Percentiles rank a stretch among this genome's conserved stretches.
These are phyloP conservation scores for Epistrophe grossulariae DNA, from an alignment of 2,888 invertebrate genomes.

Conservation along the genomic window DNA sequence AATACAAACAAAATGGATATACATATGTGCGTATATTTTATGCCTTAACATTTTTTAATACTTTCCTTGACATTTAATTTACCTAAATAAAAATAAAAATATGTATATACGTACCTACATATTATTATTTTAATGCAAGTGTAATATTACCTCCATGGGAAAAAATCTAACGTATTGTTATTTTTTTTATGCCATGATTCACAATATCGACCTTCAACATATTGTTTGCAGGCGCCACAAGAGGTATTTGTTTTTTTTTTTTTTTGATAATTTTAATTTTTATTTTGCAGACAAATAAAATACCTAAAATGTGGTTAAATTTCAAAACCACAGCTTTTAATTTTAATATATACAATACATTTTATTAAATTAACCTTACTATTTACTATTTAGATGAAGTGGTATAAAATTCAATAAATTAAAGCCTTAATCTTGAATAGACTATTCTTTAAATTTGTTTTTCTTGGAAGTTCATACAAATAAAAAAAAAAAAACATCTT, in stretches of 20 bases:
- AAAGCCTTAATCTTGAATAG: neutral
- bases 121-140: neutral
- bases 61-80: slow-evolving; percentile 16
- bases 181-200: slow-evolving; percentile 4
- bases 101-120: neutral
- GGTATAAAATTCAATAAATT: neutral
- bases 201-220: slow-evolving; percentile 18
- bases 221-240: slow-evolving; percentile 27
- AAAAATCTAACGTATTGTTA: slow-evolving; percentile 24
- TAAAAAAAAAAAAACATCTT: no score
- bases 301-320: slow-evolving; percentile 14
- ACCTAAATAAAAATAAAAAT: slow-evolving; percentile 8
- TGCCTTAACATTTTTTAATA: neutral
- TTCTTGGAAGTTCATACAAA: neutral
- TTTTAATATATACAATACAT: neutral
- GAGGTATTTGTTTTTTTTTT: neutral
- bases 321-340: slow-evolving; percentile 19
- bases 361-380: neutral
- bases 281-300: slow-evolving; percentile 28
- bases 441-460: neutral
- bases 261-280: no score
- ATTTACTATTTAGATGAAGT: no score
- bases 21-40: neutral
- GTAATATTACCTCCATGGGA: slow-evolving; percentile 18
- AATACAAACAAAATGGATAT: no score